Evolutionary conservation across 2,113 vertebrate genomes (phyloP).

Genomic region (Amphilophus citrinellus): DNA sequence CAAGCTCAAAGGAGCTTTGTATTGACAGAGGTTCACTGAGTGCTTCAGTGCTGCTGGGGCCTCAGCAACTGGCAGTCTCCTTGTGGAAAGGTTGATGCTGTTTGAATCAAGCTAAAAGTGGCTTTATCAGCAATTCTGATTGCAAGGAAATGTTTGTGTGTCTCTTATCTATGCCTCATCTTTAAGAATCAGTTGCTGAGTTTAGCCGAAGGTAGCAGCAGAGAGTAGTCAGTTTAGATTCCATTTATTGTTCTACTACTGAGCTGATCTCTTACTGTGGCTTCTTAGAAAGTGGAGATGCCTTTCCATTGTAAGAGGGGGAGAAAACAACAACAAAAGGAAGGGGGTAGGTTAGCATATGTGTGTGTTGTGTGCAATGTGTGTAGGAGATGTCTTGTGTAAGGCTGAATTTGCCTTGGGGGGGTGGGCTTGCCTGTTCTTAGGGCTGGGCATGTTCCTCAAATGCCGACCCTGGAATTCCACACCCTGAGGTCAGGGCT

Average conservation of each 20-base stretch:
- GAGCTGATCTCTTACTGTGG: conserved; percentile 61
- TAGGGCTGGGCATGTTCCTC: conserved; percentile 72
- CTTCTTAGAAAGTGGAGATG: conserved; percentile 69
- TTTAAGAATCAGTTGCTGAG: conserved; percentile 36
- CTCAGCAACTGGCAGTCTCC: conserved; percentile 22
- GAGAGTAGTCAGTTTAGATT: conserved; percentile 35
- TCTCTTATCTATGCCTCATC: conserved; percentile 40
- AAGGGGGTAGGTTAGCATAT: conserved; percentile 72
- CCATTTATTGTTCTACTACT: conserved; percentile 60
- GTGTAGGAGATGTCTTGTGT: conserved; percentile 62
- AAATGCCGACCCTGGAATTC: conserved; percentile 76
- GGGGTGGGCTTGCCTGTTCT: conserved; percentile 68
- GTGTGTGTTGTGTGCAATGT: conserved; percentile 51
- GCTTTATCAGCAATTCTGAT: conserved; percentile 23
- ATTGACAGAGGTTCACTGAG: conserved; percentile 52
- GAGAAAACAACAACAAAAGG: conserved; percentile 73
- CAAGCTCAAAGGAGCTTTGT: conserved; percentile 79
- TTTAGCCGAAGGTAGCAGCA: conserved; percentile 60
- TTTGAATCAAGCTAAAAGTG: conserved; percentile 1
- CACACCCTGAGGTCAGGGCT: conserved; percentile 65
- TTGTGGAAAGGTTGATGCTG: conserved; percentile 22
- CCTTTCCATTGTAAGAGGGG: conserved; percentile 66
- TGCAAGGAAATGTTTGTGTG: conserved; percentile 10
- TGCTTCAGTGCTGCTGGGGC: conserved; percentile 47
- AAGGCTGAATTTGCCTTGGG: conserved; percentile 60